Conservation (phyloP, 2,888 invertebrate species). For the Disparrhopalites patrizii region DNA sequence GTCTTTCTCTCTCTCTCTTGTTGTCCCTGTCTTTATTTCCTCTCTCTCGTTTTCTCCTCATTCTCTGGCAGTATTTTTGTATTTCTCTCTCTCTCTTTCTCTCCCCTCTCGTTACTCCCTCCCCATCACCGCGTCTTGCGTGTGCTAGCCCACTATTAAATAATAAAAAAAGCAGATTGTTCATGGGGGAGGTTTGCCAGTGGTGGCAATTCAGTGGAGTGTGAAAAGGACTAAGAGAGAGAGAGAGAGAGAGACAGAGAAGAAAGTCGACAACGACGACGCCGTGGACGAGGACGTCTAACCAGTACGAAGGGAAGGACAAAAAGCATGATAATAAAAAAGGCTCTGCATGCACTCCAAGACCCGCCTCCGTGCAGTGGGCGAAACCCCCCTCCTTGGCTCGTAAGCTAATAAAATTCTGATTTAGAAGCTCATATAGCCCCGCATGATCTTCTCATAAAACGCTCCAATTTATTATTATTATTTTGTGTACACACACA, state of each 20-base stretch:
- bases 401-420: slow-evolving; percentile 47
- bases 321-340: too few species aligned
- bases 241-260: slow-evolving; percentile 3
- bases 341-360: slow-evolving; percentile 13
- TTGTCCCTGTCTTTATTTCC: too few species aligned
- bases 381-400: slow-evolving; percentile 42
- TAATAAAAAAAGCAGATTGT: not conserved
- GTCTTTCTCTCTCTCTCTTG: too few species aligned
- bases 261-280: slow-evolving; percentile 1
- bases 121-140: too few species aligned
- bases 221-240: slow-evolving; percentile 38
- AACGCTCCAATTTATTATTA: too few species aligned
- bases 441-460: not conserved
- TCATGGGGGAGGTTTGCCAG: not conserved
- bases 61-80: too few species aligned
- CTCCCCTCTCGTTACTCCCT: too few species aligned
- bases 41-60: too few species aligned
- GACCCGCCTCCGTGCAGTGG: slow-evolving; percentile 41
- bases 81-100: too few species aligned
- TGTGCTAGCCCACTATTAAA: too few species aligned
- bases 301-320: too few species aligned
- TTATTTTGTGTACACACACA: too few species aligned
- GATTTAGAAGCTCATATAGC: slow-evolving; percentile 32
- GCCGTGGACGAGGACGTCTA: not conserved
- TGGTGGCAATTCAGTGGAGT: slow-evolving; percentile 36